Conservation (phyloP, 2,797 vertebrate species). For the Fundulus diaphanus region DNA sequence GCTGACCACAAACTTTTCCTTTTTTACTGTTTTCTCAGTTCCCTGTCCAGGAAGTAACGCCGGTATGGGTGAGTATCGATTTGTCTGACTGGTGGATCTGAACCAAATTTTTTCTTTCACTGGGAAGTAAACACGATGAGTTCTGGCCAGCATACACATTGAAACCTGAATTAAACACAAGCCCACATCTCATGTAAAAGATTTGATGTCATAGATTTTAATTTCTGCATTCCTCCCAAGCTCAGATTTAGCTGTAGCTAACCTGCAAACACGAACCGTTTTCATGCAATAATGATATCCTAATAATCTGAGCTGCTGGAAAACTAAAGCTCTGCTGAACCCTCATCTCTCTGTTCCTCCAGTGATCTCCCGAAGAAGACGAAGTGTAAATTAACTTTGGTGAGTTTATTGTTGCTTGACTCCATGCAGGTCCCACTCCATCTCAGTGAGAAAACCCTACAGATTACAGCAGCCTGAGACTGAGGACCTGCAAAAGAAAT, state of each 20-base stretch:
- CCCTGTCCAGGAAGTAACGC: constrained; percentile 88
- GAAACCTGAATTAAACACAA: neutral
- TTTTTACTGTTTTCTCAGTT: constrained; percentile 79
- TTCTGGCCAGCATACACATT: neutral
- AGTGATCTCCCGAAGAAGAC: constrained; percentile 89
- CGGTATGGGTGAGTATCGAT: constrained; percentile 86
- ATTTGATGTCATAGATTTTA: neutral
- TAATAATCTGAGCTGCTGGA: neutral
- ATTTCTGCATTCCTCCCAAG: neutral
- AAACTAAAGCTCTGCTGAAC: constrained; percentile 11
- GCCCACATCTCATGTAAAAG: neutral
- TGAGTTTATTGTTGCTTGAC: constrained; percentile 29
- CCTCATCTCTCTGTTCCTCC: constrained; percentile 39
- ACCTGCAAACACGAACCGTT: neutral
- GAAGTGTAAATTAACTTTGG: constrained; percentile 73
- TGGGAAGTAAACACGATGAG: neutral
- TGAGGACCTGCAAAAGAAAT: neutral
- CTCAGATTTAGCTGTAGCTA: neutral
- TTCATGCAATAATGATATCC: neutral
- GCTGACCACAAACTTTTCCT: neutral
- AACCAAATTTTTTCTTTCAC: neutral
- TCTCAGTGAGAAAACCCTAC: neutral
- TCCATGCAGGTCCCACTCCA: neutral
- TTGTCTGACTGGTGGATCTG: neutral
- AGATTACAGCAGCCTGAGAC: neutral